phyloP scores from a whole-genome alignment of 2,797 vertebrate genomes.

The Rhinoraja longicauda region DNA sequence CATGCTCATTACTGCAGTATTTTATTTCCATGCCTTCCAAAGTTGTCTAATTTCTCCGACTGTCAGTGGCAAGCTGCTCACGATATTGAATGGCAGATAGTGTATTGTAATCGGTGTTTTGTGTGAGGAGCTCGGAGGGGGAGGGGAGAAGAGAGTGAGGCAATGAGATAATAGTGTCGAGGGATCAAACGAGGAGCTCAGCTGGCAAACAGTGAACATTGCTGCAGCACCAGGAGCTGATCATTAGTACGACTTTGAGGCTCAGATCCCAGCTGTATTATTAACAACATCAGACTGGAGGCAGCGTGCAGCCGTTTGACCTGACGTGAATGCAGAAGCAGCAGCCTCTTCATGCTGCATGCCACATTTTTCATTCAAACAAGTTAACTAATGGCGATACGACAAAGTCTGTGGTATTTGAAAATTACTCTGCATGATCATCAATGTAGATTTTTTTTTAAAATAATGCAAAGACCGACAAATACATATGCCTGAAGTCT shows the following conservation, averaged over 20 bases:
- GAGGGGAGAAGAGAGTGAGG: not conserved
- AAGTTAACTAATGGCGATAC: constrained; percentile 29
- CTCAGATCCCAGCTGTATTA: constrained; percentile 28
- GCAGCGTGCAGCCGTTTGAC: constrained; percentile 13
- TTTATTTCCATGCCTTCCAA: not conserved
- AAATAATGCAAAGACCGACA: constrained; percentile 1
- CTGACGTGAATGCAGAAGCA: constrained; percentile 11
- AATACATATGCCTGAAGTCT: not conserved
- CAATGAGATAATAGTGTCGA: not conserved
- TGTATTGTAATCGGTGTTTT: constrained; percentile 12
- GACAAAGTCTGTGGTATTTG: not conserved
- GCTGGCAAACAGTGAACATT: constrained; percentile 33
- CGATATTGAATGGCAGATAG: constrained; percentile 11
- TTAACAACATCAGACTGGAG: constrained; percentile 8
- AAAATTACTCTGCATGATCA: not conserved
- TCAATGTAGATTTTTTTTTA: not conserved
- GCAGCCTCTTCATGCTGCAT: not conserved
- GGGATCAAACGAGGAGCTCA: constrained; percentile 33
- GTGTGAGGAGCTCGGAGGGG: not conserved
- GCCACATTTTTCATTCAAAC: not conserved
- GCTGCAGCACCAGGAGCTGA: constrained; percentile 27
- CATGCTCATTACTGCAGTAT: not conserved
- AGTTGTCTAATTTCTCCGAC: not conserved
- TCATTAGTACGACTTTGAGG: constrained; percentile 22
- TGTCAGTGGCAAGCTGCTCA: not conserved